Evolutionary conservation across 37 sponge, comb jelly and placozoan species (phyloP).

Genomic region (Beroe ovata): DNA sequence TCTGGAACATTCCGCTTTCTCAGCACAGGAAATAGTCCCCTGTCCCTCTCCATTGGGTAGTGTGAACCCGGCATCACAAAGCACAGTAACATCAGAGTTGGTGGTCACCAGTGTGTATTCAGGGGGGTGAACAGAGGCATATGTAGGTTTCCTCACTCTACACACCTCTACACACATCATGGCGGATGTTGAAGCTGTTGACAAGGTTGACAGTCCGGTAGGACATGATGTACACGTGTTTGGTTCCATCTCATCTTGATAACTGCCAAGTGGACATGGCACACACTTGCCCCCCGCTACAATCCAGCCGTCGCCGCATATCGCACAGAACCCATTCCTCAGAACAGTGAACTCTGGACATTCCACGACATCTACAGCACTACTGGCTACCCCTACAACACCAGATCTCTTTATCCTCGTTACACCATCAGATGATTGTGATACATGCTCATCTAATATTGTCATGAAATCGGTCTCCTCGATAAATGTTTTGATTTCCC

Average conservation of each 20-base stretch:
- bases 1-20: not conserved
- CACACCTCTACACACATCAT: not conserved
- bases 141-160: not conserved
- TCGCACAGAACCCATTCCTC: not conserved
- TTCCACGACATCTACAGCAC: not conserved
- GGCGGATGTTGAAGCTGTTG: conserved; percentile 2
- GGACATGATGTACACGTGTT: conserved; percentile 21
- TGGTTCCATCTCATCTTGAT: not conserved
- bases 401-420: not conserved
- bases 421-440: not conserved
- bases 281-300: not conserved
- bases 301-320: not conserved
- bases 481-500: not conserved
- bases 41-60: not conserved
- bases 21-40: not conserved
- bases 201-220: not conserved
- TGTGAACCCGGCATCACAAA: conserved; percentile 10
- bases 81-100: not conserved
- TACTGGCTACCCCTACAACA: not conserved
- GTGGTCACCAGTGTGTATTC: not conserved
- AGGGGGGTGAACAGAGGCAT: not conserved
- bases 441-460: not conserved
- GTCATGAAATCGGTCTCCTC: not conserved
- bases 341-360: not conserved
- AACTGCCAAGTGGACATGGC: conserved; percentile 5